Conservation (phyloP, 2,113 vertebrate species). For the Hemibagrus wyckioides region DNA sequence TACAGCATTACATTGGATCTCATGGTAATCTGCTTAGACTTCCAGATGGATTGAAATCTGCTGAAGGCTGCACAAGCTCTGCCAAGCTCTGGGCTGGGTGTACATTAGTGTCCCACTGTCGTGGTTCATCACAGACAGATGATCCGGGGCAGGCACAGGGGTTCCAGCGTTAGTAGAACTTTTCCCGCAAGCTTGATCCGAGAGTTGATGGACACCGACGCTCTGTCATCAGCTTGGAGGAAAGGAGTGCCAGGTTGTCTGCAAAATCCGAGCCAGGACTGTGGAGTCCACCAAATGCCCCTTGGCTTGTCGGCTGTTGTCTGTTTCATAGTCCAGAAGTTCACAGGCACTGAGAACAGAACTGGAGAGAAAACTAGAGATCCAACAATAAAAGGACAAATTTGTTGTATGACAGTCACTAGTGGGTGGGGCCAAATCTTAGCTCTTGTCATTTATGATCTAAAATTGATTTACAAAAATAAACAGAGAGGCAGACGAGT, state of each 20-base stretch:
- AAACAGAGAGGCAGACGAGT: too few relatives aligned
- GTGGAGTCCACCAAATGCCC: neutral
- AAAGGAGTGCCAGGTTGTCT: neutral
- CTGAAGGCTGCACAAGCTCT: neutral
- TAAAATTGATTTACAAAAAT: neutral
- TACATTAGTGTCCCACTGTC: neutral
- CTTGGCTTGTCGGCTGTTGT: neutral
- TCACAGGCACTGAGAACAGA: neutral
- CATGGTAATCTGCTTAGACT: constrained; percentile 8
- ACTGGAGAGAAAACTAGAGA: neutral
- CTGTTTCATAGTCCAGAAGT: neutral
- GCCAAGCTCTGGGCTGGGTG: neutral
- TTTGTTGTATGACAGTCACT: too few relatives aligned
- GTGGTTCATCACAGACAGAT: neutral
- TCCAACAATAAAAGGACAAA: too few relatives aligned
- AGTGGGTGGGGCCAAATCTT: neutral
- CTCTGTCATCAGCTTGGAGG: neutral
- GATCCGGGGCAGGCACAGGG: neutral
- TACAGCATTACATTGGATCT: neutral
- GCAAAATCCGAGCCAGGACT: neutral
- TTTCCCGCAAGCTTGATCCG: too few relatives aligned
- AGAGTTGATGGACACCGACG: neutral
- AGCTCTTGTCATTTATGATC: neutral
- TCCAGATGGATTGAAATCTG: neutral
- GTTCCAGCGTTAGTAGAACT: neutral